These are phyloP conservation scores for Danionella cerebrum DNA, from an alignment of 2,113 vertebrate genomes.

Conservation along the genomic window DNA sequence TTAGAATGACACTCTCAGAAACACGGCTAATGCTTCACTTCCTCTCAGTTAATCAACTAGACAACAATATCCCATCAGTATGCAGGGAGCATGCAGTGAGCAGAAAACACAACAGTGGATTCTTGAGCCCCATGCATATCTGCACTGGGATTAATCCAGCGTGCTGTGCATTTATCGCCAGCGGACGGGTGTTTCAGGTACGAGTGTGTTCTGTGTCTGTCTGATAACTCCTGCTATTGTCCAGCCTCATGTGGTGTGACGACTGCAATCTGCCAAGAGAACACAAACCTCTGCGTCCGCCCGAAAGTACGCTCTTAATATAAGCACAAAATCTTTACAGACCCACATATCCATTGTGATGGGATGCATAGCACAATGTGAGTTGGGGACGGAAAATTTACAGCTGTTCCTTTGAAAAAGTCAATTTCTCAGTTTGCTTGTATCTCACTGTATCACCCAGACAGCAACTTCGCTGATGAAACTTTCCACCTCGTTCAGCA, in stretches of 20 bases:
- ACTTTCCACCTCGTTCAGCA: not conserved
- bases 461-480: not conserved
- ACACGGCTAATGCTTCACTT: not conserved
- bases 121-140: conserved; percentile 33
- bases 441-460: not conserved
- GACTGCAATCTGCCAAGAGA: not conserved
- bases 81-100: not conserved
- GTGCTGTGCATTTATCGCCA: conserved; percentile 57
- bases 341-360: not conserved
- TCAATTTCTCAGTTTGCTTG: not conserved
- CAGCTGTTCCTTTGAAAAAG: not conserved
- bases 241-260: conserved; percentile 13
- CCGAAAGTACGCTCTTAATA: not conserved
- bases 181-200: conserved; percentile 44
- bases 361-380: not conserved
- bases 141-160: conserved; percentile 50
- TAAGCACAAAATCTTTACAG: not conserved
- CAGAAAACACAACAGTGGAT: not conserved
- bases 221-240: conserved; percentile 67
- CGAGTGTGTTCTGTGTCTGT: conserved; percentile 51
- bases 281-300: not conserved
- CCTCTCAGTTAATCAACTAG: conserved; percentile 12
- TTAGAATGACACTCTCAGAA: not conserved
- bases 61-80: conserved; percentile 21
- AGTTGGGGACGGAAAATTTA: too few species aligned